Conservation (phyloP, 2,797 vertebrate genomes). For the Falco rusticolus region DNA sequence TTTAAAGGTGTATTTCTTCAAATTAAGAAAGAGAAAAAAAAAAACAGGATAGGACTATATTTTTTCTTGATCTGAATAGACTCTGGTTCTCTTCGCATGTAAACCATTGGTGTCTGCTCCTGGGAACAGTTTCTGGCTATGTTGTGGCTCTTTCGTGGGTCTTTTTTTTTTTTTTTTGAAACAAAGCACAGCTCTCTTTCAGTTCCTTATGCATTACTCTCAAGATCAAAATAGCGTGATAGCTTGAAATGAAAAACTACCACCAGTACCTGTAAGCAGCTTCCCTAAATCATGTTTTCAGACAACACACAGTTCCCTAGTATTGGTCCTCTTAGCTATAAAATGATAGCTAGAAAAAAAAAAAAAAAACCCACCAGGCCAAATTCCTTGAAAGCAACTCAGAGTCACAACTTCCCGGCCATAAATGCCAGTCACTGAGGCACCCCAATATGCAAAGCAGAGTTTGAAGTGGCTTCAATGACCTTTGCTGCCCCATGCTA, state of each 20-base stretch:
- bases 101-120: not conserved
- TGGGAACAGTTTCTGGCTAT: not conserved
- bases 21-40: not conserved
- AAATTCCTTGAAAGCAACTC: constrained; percentile 35
- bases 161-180: not conserved
- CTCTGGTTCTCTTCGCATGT: not conserved
- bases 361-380: not conserved
- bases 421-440: not conserved
- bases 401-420: constrained; percentile 15
- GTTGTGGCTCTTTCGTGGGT: not conserved
- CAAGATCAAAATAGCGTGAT: not conserved
- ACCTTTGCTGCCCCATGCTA: constrained; percentile 13
- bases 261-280: not conserved
- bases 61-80: not conserved
- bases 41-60: not conserved
- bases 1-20: not conserved
- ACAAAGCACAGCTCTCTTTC: not conserved
- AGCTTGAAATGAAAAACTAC: not conserved
- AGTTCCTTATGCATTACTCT: not conserved
- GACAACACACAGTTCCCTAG: not conserved
- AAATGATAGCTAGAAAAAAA: not conserved
- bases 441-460: not conserved
- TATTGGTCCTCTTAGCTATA: not conserved
- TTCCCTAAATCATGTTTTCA: not conserved
- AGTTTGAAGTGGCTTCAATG: not conserved